Percentiles rank a stretch among this genome's conserved stretches.
Evolutionary conservation across 1,140 invertebrate species (phyloP).

Genomic region (Drosophila nikananu): DNA sequence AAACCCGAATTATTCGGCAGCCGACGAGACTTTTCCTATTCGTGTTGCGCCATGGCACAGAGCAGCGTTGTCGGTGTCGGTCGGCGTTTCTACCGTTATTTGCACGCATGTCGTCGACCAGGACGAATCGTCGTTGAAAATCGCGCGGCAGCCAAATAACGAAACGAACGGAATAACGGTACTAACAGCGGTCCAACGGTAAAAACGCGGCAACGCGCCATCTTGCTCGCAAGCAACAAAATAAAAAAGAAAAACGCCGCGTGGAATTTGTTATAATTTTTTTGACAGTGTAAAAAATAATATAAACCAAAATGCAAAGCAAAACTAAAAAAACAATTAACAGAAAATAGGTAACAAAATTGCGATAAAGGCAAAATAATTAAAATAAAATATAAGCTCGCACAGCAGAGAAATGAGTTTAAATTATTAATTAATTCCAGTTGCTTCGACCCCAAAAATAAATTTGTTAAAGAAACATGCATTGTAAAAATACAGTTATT

Average conservation of each 20-base stretch:
- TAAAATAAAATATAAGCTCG: not conserved
- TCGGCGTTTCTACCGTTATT: conserved; percentile 65
- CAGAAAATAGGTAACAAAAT: conserved; percentile 6
- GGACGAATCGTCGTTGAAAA: conserved; percentile 64
- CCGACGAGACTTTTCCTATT: conserved; percentile 1
- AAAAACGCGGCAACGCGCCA: conserved; percentile 25
- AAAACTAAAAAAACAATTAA: conserved; percentile 1
- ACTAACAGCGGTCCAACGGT: conserved; percentile 25
- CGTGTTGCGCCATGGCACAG: not conserved
- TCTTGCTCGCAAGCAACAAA: conserved; percentile 15
- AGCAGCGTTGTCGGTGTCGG: conserved; percentile 7
- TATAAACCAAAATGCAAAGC: not conserved
- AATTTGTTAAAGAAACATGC: not conserved
- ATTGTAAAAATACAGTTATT: no score
- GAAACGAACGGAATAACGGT: conserved; percentile 35
- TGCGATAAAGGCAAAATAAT: not conserved
- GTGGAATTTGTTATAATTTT: conserved; percentile 7
- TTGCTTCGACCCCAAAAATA: not conserved
- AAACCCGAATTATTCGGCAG: not conserved
- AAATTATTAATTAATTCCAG: not conserved
- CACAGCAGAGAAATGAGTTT: not conserved
- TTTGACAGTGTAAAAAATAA: not conserved
- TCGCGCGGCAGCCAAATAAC: conserved; percentile 14
- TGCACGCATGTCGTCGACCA: conserved; percentile 79
- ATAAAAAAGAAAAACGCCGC: conserved; percentile 6